phyloP scores from a whole-genome alignment of 2,113 vertebrate genomes.

The Alexandromys fortis region DNA sequence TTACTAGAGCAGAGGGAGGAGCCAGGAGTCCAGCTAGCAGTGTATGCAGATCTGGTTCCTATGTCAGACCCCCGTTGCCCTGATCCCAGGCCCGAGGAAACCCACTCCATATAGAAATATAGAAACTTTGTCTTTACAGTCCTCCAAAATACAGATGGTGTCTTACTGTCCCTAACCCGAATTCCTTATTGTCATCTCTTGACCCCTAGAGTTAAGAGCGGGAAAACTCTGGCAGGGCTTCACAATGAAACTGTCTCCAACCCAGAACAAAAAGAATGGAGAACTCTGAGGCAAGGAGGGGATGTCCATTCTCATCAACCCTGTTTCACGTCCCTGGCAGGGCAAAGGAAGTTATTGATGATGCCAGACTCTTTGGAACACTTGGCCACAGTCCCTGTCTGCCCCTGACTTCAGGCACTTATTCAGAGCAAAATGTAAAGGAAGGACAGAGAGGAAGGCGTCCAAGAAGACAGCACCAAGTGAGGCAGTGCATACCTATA shows the following conservation, averaged over 20 bases:
- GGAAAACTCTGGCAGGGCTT: background rate
- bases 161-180: background rate
- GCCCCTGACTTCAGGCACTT: background rate
- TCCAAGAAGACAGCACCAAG: background rate
- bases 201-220: background rate
- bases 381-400: background rate
- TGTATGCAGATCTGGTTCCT: background rate
- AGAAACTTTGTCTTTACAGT: background rate
- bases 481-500: background rate
- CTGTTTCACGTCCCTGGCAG: background rate
- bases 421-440: background rate
- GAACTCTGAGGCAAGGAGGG: background rate
- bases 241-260: background rate
- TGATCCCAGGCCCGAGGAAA: background rate
- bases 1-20: background rate
- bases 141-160: background rate
- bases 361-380: background rate
- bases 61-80: background rate
- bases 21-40: too few relatives aligned
- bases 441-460: background rate
- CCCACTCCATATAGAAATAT: background rate
- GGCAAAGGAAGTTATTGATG: background rate
- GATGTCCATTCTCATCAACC: background rate
- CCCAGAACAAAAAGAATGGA: background rate
- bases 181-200: background rate